Percentiles rank a stretch among this genome's conserved stretches.
Evolutionary conservation across 1,140 invertebrate genomes (phyloP).

Genomic region (Phthorimaea operculella): DNA sequence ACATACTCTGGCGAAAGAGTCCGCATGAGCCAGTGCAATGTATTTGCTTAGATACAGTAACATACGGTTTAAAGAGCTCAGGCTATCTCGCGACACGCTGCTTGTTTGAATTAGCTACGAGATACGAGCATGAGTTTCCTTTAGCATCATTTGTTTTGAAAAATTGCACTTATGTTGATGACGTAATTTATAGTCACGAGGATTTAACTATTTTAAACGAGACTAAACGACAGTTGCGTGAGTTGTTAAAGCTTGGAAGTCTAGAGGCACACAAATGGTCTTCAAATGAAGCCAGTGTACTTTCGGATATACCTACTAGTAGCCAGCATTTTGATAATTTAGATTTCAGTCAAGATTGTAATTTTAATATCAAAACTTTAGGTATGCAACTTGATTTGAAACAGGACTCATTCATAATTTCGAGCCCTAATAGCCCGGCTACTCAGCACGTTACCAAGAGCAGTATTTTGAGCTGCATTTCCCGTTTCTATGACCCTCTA

Average conservation of each 20-base stretch:
- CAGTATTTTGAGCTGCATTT: too few relatives aligned
- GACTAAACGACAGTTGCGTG: not conserved
- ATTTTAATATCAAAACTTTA: too few relatives aligned
- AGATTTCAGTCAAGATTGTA: too few relatives aligned
- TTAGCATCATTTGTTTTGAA: constrained; percentile 6
- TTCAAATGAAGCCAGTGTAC: not conserved
- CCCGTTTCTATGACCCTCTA: too few relatives aligned
- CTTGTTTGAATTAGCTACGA: not conserved
- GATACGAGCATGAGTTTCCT: not conserved
- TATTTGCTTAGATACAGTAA: too few relatives aligned
- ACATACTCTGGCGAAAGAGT: constrained; percentile 7
- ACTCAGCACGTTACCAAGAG: too few relatives aligned
- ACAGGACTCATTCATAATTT: too few relatives aligned
- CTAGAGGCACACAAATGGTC: constrained; percentile 6
- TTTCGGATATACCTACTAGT: too few relatives aligned
- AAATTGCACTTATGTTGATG: constrained; percentile 9
- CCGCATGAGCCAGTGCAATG: constrained; percentile 3
- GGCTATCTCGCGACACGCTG: constrained; percentile 3
- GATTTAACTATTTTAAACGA: not conserved
- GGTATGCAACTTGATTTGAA: too few relatives aligned
- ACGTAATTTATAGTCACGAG: not conserved
- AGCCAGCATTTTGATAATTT: too few relatives aligned
- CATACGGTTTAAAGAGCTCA: constrained; percentile 2
- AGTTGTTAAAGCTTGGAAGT: not conserved
- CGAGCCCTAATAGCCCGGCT: too few relatives aligned